Evolutionary conservation across 2,113 vertebrate species (phyloP).

Genomic region (Lanius collurio): DNA sequence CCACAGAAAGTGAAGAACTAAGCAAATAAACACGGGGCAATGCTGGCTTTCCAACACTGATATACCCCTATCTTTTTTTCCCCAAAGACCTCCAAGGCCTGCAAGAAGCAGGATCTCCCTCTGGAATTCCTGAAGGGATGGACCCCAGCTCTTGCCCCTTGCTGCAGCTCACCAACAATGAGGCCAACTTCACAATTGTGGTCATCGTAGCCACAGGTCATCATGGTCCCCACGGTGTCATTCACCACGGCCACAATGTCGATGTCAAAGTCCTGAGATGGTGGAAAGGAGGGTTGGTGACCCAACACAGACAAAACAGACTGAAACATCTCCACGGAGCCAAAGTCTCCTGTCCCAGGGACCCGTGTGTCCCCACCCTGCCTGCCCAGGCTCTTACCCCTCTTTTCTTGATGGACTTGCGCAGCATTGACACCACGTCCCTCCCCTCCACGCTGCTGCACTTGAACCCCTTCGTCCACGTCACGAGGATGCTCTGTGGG

Average conservation of each 20-base stretch:
- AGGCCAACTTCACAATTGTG: slow-evolving; percentile 95
- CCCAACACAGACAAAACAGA: neutral
- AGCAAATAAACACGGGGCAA: neutral
- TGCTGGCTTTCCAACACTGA: neutral
- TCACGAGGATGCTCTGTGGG: slow-evolving; percentile 84
- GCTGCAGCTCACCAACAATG: slow-evolving; percentile 85
- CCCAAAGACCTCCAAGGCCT: neutral
- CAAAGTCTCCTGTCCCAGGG: neutral
- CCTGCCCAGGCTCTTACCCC: slow-evolving; percentile 76
- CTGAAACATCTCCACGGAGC: rapidly evolving
- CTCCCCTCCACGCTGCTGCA: slow-evolving; percentile 90
- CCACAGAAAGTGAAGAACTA: rapidly evolving
- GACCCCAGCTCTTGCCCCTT: neutral
- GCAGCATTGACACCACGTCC: slow-evolving; percentile 87
- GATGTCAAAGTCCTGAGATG: slow-evolving; percentile 89
- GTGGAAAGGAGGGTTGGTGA: neutral
- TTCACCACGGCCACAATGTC: slow-evolving; percentile 94
- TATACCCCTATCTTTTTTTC: neutral
- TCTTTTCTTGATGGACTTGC: slow-evolving; percentile 87
- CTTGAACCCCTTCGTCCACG: slow-evolving; percentile 94
- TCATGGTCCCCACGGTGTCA: slow-evolving; percentile 97
- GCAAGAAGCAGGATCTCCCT: neutral
- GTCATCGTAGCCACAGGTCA: slow-evolving; percentile 97
- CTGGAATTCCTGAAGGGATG: neutral
- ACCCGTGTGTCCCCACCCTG: rapidly evolving